phyloP scores from a whole-genome alignment of 2,797 vertebrate genomes.

The Hydrophis major region DNA sequence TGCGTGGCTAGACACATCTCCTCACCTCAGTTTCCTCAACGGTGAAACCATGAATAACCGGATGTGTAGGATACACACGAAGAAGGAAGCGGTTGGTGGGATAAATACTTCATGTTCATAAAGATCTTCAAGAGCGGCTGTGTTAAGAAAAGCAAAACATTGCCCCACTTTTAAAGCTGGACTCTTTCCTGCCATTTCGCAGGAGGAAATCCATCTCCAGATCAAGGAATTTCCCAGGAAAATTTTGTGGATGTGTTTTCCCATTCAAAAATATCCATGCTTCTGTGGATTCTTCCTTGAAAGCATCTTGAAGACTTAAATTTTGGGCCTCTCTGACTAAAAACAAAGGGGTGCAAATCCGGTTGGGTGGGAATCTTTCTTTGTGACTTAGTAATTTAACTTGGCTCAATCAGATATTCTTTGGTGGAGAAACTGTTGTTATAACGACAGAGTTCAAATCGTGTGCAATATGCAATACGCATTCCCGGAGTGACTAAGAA shows the following conservation, averaged over 20 bases:
- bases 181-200: conserved; percentile 3
- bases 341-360: neutral
- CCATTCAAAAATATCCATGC: neutral
- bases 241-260: neutral
- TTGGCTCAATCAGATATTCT: neutral
- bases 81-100: conserved; percentile 11
- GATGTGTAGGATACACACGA: conserved; percentile 7
- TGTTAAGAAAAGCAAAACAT: neutral
- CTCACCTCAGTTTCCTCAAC: conserved; percentile 16
- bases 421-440: neutral
- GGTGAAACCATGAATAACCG: conserved; percentile 27
- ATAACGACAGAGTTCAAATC: neutral
- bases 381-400: neutral
- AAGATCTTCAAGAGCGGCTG: neutral
- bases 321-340: neutral
- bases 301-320: neutral
- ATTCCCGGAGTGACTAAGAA: neutral
- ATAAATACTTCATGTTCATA: neutral
- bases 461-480: too few species aligned
- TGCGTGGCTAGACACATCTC: conserved; percentile 8
- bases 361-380: neutral
- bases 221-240: neutral
- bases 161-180: neutral
- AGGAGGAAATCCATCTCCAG: neutral
- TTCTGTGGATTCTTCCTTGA: neutral